Percentiles rank a stretch among this genome's conserved stretches.
Conservation (phyloP, 1,140 invertebrate species). For the Bombus fervidus region DNA sequence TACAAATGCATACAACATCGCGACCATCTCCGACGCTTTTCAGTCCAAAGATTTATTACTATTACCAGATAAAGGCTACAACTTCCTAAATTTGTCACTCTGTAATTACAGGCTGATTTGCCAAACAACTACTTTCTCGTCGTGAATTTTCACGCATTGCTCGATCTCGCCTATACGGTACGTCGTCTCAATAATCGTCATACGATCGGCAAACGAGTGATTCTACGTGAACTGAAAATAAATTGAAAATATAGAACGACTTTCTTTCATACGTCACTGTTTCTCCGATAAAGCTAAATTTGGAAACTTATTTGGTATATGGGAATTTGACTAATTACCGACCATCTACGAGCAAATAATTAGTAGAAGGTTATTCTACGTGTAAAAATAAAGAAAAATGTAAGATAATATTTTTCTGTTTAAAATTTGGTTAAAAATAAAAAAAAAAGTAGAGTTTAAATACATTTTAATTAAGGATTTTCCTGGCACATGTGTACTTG, state of each 20-base stretch:
- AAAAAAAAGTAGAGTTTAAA: neutral
- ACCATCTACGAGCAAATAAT: neutral
- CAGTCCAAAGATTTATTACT: neutral
- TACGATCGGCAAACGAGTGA: neutral
- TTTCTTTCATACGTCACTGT: too few species aligned
- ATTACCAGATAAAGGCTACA: constrained; percentile 25
- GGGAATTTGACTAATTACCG: neutral
- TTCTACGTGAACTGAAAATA: neutral
- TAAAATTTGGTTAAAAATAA: neutral
- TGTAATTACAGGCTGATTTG: constrained; percentile 16
- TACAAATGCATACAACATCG: constrained; percentile 34
- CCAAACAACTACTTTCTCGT: neutral
- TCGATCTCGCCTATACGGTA: neutral
- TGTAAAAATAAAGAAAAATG: neutral
- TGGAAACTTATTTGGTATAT: neutral
- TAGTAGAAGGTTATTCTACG: neutral
- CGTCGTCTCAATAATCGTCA: neutral
- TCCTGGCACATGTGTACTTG: neutral
- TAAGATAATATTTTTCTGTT: neutral
- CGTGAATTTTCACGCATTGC: neutral
- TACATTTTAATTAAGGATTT: neutral
- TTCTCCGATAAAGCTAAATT: neutral
- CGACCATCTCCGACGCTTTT: constrained; percentile 16
- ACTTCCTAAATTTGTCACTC: constrained; percentile 15
- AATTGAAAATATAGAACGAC: neutral